Evolutionary conservation across 2,888 invertebrate species (phyloP).

Genomic region (Apodemia mormo): DNA sequence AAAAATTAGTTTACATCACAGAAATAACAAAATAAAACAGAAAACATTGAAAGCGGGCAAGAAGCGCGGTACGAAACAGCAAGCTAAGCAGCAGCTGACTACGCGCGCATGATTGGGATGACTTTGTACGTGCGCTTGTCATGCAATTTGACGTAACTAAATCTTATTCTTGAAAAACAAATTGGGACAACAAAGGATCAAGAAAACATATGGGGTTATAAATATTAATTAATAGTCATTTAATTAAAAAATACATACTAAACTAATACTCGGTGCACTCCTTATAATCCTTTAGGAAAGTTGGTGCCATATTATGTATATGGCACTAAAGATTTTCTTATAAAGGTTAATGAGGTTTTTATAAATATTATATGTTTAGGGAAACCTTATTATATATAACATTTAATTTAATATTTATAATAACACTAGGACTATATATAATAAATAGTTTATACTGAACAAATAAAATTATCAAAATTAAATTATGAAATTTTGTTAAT

Average conservation of each 20-base stretch:
- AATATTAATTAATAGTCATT: not conserved
- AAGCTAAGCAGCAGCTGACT: conserved; percentile 88
- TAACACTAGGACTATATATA: no score
- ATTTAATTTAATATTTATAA: no score
- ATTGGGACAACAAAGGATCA: not conserved
- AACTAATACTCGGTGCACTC: no score
- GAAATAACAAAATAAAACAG: conserved; percentile 82
- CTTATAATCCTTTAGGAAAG: no score
- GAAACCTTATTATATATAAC: no score
- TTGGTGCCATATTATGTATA: no score
- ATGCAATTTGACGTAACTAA: conserved; percentile 15
- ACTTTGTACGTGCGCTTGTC: conserved; percentile 58
- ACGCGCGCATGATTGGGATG: conserved; percentile 57
- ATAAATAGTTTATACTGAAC: no score
- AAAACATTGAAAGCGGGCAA: conserved; percentile 83
- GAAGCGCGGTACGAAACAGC: conserved; percentile 84
- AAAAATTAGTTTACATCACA: conserved; percentile 80
- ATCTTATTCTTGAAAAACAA: not conserved
- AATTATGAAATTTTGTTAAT: no score
- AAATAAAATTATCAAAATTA: no score
- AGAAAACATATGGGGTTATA: not conserved
- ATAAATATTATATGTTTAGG: not conserved
- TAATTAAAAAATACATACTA: no score
- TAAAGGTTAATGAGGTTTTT: not conserved
- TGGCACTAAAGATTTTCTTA: not conserved